Base-by-base conservation (phyloP, 2,888 invertebrate genomes). In the Micropterix aruncella region DNA sequence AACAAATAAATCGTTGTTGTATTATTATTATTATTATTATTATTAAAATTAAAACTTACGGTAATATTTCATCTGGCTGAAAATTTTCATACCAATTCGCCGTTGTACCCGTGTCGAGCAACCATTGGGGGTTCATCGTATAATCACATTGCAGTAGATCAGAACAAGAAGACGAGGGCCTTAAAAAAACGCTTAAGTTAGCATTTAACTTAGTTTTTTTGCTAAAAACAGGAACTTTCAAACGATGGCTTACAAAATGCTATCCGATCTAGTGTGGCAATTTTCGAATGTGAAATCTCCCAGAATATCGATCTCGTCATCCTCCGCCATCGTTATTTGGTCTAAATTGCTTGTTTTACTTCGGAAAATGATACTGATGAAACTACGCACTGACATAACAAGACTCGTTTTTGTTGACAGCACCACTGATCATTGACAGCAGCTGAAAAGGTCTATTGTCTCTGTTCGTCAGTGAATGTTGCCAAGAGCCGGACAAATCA, bases 231-330 rank as follows among this genome's bases (percentile, higher is more conserved):
- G 41, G 14, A 50, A 51, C 44, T n/a, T 19, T 40, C 14, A 18
- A 46, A 40, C 41, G 16, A 27, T 37, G 36, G 41, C 42, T 46
- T 46, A 41, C 36, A 36, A n/a, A n/a, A n/a, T n/a, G n/a, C n/a
- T n/a, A n/a, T n/a, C n/a, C n/a, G n/a, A n/a, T n/a, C n/a, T n/a
- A n/a, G n/a, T n/a, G n/a, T n/a, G n/a, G n/a, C n/a, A n/a, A n/a
- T n/a, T n/a, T n/a, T 80, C 79, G 59, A 79, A 72, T 50, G 75
- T 77, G 60, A 79, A 82, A 66, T 81, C 81, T 50, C 82, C 81
- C 53, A 83, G 66, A 57, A 83, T 67, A 65, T 83, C 83, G 57
- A 83, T 75, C 65, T 83, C 82, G 52, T 82, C 81, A 44, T 83
- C 82, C 52, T 80, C 80, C 54, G 78, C 79, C 79, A 80, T 80